Base-by-base conservation (phyloP, 1,140 invertebrate species). In the Pararge aegeria region DNA sequence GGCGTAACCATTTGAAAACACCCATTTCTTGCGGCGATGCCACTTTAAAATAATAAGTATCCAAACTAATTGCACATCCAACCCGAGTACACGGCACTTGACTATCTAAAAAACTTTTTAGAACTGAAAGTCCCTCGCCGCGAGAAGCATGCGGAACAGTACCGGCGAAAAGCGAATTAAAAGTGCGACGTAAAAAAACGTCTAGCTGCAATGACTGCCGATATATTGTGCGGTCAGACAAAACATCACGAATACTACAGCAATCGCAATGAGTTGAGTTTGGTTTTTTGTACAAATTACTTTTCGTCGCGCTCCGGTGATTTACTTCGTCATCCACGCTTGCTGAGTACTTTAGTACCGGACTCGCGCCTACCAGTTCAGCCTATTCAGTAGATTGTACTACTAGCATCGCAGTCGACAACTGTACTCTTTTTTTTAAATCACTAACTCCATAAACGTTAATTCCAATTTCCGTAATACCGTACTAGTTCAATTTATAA, bases 211-310 rank as follows among this genome's bases (percentile, higher is more conserved):
- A 84, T 87, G 80, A 84, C 75, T 75, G 70, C 75, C 72, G 78
- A 87, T 87, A 87, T 86, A 87, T 84, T 87, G 82, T 86, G 83
- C 80, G 87, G 83, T 89, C 86, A 83, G 83, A 87, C 86, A 89
- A 87, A 87, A 89, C 83, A 87, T 87, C 78, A 87, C 80, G 86
- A 83, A 85, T 80, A 73, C 78, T 83, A 79, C 81, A 75, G 69
- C 75, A 80, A 80, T 89, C 76, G 83, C 86, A 86, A 87, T 84
- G 77, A 86, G 79, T 75, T 87, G 83, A 87, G 87, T 87, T 89
- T 78, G 64, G 80, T 87, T 89, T 89, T 88, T 89, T 89, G 78
- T 87, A 82, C 83, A 87, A 89, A 89, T 89, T 87, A 85, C 87
- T 87, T 87, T 87, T 89, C 82, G 84, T 89, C 73, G 83, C 84